Evolutionary conservation across 1,140 invertebrate species (phyloP).

Genomic region (Bombus huntii): DNA sequence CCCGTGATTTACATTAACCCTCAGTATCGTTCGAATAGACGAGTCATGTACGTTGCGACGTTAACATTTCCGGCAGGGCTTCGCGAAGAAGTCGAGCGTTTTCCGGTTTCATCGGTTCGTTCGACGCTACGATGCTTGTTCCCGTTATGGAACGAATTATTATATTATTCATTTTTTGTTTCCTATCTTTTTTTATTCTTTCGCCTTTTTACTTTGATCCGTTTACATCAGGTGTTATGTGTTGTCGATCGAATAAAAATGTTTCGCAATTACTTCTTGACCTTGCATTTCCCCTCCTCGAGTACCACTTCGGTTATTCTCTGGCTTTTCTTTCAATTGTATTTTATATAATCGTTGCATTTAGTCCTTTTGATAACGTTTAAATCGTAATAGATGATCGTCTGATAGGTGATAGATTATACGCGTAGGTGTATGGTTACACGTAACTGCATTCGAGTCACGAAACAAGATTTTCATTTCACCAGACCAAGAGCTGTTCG

Average conservation of each 20-base stretch:
- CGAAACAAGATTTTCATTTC: background rate
- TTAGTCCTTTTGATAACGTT: background rate
- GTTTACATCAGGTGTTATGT: slow-evolving; percentile 29
- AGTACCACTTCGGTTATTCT: background rate
- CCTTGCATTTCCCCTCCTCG: slow-evolving; percentile 1
- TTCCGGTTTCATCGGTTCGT: background rate
- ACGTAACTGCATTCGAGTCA: background rate
- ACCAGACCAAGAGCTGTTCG: slow-evolving; percentile 67
- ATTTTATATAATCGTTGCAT: background rate
- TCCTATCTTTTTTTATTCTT: slow-evolving; percentile 27
- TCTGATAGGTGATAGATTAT: background rate
- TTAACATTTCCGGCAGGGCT: too few species aligned
- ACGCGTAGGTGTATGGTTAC: background rate
- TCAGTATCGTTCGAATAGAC: background rate
- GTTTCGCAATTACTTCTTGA: slow-evolving; percentile 51
- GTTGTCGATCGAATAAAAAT: slow-evolving; percentile 58
- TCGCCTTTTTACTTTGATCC: slow-evolving; percentile 28
- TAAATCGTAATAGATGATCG: background rate
- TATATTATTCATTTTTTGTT: background rate
- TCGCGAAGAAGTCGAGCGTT: too few species aligned
- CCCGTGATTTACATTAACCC: slow-evolving; percentile 20
- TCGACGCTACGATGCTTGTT: background rate
- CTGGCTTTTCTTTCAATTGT: background rate
- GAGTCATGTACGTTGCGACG: background rate
- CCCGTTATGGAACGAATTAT: slow-evolving; percentile 1